A percentile compares a stretch with the other conserved stretches of the same genome.
These are phyloP conservation scores for Empis livida DNA, from an alignment of 2,888 invertebrate species.

Conservation along the genomic window DNA sequence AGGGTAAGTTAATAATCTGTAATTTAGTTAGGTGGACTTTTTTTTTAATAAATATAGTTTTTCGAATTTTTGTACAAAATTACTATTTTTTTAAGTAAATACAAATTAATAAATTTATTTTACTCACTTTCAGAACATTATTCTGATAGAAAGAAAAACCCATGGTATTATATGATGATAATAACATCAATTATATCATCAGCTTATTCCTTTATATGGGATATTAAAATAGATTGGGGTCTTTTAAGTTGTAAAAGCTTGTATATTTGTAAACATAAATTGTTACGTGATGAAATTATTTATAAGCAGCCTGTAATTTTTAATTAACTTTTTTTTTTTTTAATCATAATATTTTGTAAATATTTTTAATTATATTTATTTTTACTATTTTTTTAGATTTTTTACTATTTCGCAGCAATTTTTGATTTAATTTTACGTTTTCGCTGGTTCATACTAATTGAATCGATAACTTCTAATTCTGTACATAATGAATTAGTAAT, in stretches of 20 bases:
- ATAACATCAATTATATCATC: slow-evolving; percentile 74
- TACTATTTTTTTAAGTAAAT: too few species aligned
- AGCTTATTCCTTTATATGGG: slow-evolving; percentile 94
- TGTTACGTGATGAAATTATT: slow-evolving; percentile 67
- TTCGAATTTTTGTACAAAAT: too few species aligned
- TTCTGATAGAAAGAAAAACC: slow-evolving; percentile 54
- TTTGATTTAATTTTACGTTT: slow-evolving; percentile 85
- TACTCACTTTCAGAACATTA: slow-evolving; percentile 64
- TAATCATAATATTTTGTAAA: too few species aligned
- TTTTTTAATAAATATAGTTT: too few species aligned
- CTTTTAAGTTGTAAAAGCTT: slow-evolving; percentile 84
- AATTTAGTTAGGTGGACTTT: too few species aligned
- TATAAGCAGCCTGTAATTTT: too few species aligned
- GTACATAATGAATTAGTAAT: slow-evolving; percentile 71
- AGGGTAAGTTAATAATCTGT: too few species aligned
- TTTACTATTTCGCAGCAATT: slow-evolving; percentile 92
- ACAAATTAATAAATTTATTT: too few species aligned
- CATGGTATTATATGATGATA: slow-evolving; percentile 85
- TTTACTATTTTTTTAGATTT: slow-evolving; percentile 45
- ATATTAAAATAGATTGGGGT: slow-evolving; percentile 99
- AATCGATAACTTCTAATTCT: slow-evolving; percentile 54
- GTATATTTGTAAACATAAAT: slow-evolving; percentile 77
- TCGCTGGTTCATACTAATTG: slow-evolving; percentile 82
- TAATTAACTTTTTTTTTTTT: too few species aligned
- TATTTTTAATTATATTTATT: too few species aligned